Conservation (phyloP, 2,797 vertebrate species). For the Labroides dimidiatus region DNA sequence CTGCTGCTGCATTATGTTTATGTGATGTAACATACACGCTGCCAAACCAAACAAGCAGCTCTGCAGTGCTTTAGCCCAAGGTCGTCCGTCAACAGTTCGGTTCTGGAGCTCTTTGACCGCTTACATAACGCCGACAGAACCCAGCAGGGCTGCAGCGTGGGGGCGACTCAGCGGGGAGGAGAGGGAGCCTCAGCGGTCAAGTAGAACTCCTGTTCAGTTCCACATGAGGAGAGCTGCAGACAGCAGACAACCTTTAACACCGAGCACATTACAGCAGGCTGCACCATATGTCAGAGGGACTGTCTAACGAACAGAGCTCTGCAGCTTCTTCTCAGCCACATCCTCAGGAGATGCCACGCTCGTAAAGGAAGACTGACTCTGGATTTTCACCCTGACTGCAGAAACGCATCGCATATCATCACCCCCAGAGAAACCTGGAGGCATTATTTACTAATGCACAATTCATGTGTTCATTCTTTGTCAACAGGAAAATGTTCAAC, state of each 20-base stretch:
- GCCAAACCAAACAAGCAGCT: slow-evolving; percentile 22
- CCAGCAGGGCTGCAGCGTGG: background rate
- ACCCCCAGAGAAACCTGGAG: too few relatives aligned
- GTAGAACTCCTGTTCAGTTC: slow-evolving; percentile 1
- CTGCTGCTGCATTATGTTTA: slow-evolving; percentile 40
- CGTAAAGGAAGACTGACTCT: background rate
- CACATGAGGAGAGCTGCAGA: slow-evolving; percentile 3
- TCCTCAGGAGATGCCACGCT: background rate
- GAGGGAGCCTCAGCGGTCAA: background rate
- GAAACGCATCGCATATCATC: background rate
- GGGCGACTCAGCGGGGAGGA: too few relatives aligned
- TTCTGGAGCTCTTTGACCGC: background rate
- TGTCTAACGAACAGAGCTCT: background rate
- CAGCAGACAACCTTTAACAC: background rate
- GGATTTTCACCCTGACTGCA: too few relatives aligned
- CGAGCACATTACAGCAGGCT: background rate
- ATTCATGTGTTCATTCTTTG: too few relatives aligned
- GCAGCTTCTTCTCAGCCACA: background rate
- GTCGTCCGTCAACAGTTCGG: background rate
- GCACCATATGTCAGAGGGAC: slow-evolving; percentile 12
- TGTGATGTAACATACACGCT: slow-evolving; percentile 33
- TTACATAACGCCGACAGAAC: slow-evolving; percentile 10
- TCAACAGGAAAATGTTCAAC: too few relatives aligned
- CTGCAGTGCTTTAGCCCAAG: slow-evolving; percentile 30
- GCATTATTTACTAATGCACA: too few relatives aligned